A percentile compares a stretch with the other conserved stretches of the same genome.
phyloP scores from a whole-genome alignment of 2,888 invertebrate species.

The Meloe dianella region DNA sequence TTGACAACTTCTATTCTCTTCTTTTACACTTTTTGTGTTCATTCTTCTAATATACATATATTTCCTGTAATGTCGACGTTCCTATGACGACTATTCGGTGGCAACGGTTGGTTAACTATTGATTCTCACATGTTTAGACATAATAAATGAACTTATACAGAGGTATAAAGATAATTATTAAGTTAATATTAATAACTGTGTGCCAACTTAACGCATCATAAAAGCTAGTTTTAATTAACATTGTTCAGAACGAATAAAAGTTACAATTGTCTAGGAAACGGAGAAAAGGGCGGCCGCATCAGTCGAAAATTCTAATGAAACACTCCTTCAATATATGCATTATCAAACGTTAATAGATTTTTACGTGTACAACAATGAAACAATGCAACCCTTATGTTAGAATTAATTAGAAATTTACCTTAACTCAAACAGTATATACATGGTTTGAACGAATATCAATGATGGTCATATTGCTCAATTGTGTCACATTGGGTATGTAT shows the following conservation, averaged over 20 bases:
- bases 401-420: no score
- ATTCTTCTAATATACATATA: not conserved
- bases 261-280: no score
- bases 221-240: no score
- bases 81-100: not conserved
- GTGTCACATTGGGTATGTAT: conserved; percentile 99
- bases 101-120: not conserved
- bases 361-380: no score
- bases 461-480: conserved; percentile 97
- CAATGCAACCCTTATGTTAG: no score
- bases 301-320: no score
- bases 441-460: conserved; percentile 99
- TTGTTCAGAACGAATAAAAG: no score
- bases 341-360: no score
- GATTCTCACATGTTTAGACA: not conserved
- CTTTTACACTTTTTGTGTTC: not conserved
- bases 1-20: not conserved
- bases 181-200: not conserved
- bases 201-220: no score
- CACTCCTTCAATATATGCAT: no score
- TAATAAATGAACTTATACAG: not conserved
- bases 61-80: conserved; percentile 4
- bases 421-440: conserved; percentile 64
- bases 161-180: not conserved
- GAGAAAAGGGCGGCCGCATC: no score